phyloP scores from a whole-genome alignment of 2,888 invertebrate species.

The Colostygia pectinataria region DNA sequence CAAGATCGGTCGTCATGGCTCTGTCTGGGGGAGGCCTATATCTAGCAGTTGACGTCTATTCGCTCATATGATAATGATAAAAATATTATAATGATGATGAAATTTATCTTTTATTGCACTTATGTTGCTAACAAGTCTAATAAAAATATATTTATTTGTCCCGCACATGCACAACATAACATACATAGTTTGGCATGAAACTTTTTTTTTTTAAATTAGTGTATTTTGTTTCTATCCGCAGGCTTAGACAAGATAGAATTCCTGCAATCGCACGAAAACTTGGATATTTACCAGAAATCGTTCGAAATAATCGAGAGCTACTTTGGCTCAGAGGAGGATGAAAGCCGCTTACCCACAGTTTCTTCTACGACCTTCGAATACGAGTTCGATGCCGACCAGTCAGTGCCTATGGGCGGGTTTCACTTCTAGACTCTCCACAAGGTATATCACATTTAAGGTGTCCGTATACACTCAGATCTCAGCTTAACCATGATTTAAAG shows the following conservation, averaged over 20 bases:
- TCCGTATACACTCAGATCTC: too few relatives aligned
- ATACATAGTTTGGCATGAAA: too few relatives aligned
- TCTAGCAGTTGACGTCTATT: too few relatives aligned
- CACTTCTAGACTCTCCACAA: constrained; percentile 85
- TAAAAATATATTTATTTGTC: too few relatives aligned
- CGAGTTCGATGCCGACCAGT: constrained; percentile 87
- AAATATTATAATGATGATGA: too few relatives aligned
- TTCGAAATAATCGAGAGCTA: constrained; percentile 98
- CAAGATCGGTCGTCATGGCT: too few relatives aligned
- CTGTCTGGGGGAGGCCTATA: too few relatives aligned
- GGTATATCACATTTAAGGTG: constrained; percentile 21
- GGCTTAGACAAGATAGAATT: constrained; percentile 99
- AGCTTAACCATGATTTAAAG: too few relatives aligned
- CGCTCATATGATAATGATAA: too few relatives aligned
- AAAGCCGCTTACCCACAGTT: constrained; percentile 88
- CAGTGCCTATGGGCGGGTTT: constrained; percentile 90
- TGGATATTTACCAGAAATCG: constrained; percentile 98
- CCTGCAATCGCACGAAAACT: constrained; percentile 97
- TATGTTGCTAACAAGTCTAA: too few relatives aligned
- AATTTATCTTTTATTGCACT: too few relatives aligned
- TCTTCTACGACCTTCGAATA: constrained; percentile 90
- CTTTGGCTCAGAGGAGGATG: constrained; percentile 96
- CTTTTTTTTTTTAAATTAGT: background rate
- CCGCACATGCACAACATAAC: too few relatives aligned
- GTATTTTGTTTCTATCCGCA: constrained; percentile 48